Percentiles rank a stretch among this genome's conserved stretches.
These are phyloP conservation scores for Sciurus niger DNA, from an alignment of 2,113 vertebrate species.

Conservation along the genomic window DNA sequence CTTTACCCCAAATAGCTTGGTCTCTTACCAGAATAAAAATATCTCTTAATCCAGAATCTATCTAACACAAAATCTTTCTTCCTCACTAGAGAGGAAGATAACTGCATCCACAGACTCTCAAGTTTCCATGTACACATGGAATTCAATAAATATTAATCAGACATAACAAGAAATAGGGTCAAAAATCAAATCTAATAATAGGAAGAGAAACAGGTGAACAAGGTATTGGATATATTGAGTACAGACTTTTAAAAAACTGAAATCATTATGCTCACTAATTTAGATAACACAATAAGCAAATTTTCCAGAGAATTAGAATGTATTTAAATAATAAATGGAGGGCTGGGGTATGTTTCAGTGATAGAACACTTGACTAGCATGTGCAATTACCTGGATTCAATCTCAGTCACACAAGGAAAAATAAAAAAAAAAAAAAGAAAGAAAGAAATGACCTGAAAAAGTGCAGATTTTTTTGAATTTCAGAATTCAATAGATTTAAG, in stretches of 20 bases:
- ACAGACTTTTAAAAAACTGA: not conserved
- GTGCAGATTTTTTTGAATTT: not conserved
- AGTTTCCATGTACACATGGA: not conserved
- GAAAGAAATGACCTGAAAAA: not conserved
- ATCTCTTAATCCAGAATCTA: not conserved
- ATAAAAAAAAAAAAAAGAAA: not conserved
- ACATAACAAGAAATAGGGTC: not conserved
- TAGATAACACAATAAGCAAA: not conserved
- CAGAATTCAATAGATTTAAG: not conserved
- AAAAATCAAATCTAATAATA: not conserved
- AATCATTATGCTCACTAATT: not conserved
- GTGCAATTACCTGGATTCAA: not conserved
- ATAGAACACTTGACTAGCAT: not conserved
- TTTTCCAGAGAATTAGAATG: not conserved
- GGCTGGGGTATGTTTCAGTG: fast-evolving
- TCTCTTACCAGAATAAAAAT: not conserved
- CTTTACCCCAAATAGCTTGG: not conserved
- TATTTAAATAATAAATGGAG: not conserved
- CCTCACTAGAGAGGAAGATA: not conserved
- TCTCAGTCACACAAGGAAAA: not conserved
- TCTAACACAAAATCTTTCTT: not conserved
- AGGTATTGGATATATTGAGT: not conserved
- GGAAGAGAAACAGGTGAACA: not conserved
- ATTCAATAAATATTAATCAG: not conserved
- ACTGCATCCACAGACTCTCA: not conserved